phyloP scores from a whole-genome alignment of 1,140 invertebrate species.

The Cyrtorhinus lividipennis region DNA sequence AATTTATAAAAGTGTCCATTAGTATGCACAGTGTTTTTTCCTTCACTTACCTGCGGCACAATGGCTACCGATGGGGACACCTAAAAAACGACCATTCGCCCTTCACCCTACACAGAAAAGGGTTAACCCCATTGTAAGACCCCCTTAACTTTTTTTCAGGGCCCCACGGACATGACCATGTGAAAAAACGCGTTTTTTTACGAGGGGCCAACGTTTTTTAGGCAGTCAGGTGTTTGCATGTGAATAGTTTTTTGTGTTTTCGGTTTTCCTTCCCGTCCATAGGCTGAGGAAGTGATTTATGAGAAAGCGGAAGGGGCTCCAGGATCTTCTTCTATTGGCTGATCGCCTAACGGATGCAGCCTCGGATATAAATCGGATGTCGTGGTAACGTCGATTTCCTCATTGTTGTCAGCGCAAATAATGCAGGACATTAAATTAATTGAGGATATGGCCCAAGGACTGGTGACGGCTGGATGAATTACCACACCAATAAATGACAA shows the following conservation, averaged over 20 bases:
- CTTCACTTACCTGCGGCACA: background rate
- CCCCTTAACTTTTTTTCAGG: background rate
- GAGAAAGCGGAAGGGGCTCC: background rate
- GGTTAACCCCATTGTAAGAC: background rate
- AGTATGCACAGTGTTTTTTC: background rate
- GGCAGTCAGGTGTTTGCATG: constrained; percentile 1
- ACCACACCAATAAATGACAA: no score
- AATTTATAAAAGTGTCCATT: constrained; percentile 10
- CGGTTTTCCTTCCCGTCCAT: background rate
- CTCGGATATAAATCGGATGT: no score
- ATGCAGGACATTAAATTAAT: no score
- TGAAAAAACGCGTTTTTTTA: background rate
- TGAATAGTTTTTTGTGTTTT: constrained; percentile 2
- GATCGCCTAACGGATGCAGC: no score
- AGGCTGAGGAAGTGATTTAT: background rate
- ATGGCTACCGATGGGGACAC: background rate
- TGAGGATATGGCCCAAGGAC: no score
- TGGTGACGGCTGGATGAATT: no score
- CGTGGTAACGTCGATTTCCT: no score
- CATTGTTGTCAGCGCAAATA: no score
- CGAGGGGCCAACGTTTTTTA: background rate
- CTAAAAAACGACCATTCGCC: background rate
- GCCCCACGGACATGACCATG: background rate
- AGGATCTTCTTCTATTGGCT: no score
- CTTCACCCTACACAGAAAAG: background rate